Conservation (phyloP, 2,113 vertebrate species). For the Passer montanus region DNA sequence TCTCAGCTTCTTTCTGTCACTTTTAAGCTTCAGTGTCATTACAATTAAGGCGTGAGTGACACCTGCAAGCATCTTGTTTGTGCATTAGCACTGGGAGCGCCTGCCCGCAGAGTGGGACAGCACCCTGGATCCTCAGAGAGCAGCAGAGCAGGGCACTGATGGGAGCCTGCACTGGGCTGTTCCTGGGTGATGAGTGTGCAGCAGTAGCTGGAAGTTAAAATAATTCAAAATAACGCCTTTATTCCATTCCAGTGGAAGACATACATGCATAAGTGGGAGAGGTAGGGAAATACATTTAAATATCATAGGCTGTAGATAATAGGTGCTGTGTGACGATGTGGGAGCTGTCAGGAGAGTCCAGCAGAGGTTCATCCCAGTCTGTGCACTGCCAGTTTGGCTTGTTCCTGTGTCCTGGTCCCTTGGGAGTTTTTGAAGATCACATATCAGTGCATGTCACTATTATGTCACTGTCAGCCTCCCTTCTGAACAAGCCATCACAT, state of each 20-base stretch:
- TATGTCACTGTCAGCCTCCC: not conserved
- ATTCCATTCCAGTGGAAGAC: not conserved
- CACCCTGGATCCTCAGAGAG: not conserved
- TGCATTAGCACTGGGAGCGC: not conserved
- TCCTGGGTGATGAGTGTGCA: not conserved
- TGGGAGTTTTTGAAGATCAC: not conserved
- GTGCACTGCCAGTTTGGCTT: not conserved
- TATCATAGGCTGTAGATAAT: not conserved
- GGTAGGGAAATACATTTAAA: not conserved
- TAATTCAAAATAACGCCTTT: not conserved
- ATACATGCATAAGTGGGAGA: not conserved
- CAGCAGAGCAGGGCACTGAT: not conserved
- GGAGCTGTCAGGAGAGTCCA: not conserved
- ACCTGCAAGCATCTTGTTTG: constrained; percentile 13
- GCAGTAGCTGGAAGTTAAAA: not conserved
- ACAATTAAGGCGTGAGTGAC: not conserved
- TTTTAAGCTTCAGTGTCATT: constrained; percentile 6
- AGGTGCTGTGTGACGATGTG: not conserved
- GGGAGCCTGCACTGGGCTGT: not conserved
- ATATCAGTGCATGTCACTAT: not conserved
- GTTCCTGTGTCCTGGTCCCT: not conserved
- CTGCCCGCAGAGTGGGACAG: not conserved
- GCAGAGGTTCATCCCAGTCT: not conserved
- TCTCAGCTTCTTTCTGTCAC: constrained; percentile 4
- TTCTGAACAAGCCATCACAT: not conserved